phyloP scores from a whole-genome alignment of 2,888 invertebrate genomes.

The Apeira syringaria region DNA sequence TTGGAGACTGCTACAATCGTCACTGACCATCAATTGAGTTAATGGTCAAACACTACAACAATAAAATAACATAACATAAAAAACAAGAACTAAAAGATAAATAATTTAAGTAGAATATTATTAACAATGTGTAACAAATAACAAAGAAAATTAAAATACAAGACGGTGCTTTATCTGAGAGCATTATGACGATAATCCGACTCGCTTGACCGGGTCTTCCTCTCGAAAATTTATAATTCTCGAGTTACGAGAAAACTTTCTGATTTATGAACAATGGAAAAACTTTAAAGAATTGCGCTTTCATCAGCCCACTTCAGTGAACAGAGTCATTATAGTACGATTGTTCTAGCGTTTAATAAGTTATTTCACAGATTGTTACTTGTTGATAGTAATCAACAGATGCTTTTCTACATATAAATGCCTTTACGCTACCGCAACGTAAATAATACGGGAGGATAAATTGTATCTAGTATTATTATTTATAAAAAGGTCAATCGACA shows the following conservation, averaged over 20 bases:
- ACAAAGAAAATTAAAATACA: constrained; percentile 1
- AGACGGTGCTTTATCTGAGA: constrained; percentile 3
- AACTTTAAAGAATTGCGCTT: constrained; percentile 15
- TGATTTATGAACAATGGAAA: constrained; percentile 28
- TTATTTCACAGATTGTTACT: constrained; percentile 12
- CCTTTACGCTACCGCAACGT: too few relatives aligned
- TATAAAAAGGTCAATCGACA: too few relatives aligned
- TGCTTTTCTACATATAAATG: too few relatives aligned
- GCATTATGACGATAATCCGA: constrained; percentile 20
- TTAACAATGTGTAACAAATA: too few relatives aligned
- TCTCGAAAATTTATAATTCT: constrained; percentile 14
- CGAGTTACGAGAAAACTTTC: constrained; percentile 20
- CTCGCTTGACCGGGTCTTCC: constrained; percentile 17
- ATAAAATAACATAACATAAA: too few relatives aligned
- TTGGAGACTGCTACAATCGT: too few relatives aligned
- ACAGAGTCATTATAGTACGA: constrained; percentile 20
- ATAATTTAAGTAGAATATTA: too few relatives aligned
- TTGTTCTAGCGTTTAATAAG: constrained; percentile 22
- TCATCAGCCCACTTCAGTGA: constrained; percentile 17
- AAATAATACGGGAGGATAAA: too few relatives aligned
- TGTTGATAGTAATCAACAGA: constrained; percentile 8
- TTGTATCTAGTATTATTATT: too few relatives aligned
- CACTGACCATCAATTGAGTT: too few relatives aligned
- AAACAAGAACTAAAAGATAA: too few relatives aligned
- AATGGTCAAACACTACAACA: too few relatives aligned